A percentile compares a stretch with the other conserved stretches of the same genome.
Conservation (phyloP, 2,113 vertebrate species). For the Dicentrarchus labrax region DNA sequence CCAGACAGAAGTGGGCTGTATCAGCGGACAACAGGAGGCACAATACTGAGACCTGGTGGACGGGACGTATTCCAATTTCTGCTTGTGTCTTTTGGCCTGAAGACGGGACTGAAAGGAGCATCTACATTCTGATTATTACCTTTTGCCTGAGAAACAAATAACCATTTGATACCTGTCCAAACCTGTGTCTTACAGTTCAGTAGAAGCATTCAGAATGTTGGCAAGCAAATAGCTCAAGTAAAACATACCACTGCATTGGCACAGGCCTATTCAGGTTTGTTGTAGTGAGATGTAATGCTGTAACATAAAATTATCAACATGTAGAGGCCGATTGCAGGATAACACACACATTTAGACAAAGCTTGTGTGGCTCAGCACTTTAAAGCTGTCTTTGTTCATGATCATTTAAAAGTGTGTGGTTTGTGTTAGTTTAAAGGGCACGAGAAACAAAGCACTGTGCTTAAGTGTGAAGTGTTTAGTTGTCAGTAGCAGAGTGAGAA, state of each 20-base stretch:
- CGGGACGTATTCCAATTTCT: background rate
- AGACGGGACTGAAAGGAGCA: background rate
- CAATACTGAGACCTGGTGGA: background rate
- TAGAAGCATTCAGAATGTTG: background rate
- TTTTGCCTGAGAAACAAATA: background rate
- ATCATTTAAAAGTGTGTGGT: background rate
- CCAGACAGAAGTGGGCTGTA: too few relatives aligned
- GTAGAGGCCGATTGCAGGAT: background rate
- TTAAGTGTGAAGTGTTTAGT: background rate
- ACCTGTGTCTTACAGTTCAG: background rate
- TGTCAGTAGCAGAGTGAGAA: too few relatives aligned
- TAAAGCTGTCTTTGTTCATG: background rate
- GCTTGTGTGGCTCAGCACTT: background rate
- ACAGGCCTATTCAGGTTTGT: background rate
- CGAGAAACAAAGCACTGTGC: background rate
- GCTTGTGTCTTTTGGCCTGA: background rate
- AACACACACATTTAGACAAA: background rate
- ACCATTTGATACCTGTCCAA: background rate
- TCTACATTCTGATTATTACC: background rate
- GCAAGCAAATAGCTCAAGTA: background rate
- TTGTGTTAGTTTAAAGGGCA: background rate
- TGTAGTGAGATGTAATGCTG: background rate
- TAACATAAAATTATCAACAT: background rate
- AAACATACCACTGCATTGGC: fast-evolving
- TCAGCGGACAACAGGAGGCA: too few relatives aligned